A percentile compares a stretch with the other conserved stretches of the same genome.
Evolutionary conservation across 2,113 vertebrate species (phyloP).

Genomic region (Callionymus lyra): DNA sequence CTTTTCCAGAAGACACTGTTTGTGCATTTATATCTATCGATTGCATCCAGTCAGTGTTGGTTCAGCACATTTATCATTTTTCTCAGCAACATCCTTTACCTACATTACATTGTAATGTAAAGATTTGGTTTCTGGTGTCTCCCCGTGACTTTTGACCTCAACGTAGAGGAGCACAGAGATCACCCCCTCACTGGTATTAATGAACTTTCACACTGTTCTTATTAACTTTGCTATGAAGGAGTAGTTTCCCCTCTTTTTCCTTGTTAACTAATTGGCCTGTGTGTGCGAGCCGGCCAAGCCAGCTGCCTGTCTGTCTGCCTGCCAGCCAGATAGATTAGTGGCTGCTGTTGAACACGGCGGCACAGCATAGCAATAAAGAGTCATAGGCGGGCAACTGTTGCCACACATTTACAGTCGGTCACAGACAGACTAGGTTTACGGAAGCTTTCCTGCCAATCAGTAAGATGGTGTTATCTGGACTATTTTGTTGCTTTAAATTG

Average conservation of each 20-base stretch:
- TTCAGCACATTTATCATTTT: conserved; percentile 56
- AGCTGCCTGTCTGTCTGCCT: conserved; percentile 42
- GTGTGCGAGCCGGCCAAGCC: conserved; percentile 30
- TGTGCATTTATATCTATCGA: conserved; percentile 62
- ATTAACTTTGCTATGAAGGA: conserved; percentile 23
- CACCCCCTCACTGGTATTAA: conserved; percentile 3
- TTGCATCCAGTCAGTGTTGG: conserved; percentile 55
- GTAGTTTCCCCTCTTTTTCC: conserved; percentile 25
- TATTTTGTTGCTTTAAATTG: too few species aligned
- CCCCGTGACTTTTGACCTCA: conserved; percentile 26
- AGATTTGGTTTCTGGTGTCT: not conserved
- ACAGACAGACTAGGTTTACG: conserved; percentile 10
- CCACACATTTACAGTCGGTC: conserved; percentile 27
- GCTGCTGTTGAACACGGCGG: conserved; percentile 43
- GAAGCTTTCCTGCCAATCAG: conserved; percentile 30
- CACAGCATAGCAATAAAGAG: conserved; percentile 49
- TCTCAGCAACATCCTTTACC: conserved; percentile 31
- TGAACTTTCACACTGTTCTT: conserved; percentile 22
- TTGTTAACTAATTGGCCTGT: conserved; percentile 52
- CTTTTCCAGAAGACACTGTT: conserved; percentile 54
- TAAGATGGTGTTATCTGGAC: too few species aligned
- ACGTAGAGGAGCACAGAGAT: conserved; percentile 4
- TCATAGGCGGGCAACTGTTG: conserved; percentile 29
- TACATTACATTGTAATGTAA: conserved; percentile 4
- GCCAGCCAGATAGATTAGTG: conserved; percentile 50